A percentile compares a stretch with the other conserved stretches of the same genome.
phyloP scores from a whole-genome alignment of 2,113 vertebrate species.

The Centropristis striata region DNA sequence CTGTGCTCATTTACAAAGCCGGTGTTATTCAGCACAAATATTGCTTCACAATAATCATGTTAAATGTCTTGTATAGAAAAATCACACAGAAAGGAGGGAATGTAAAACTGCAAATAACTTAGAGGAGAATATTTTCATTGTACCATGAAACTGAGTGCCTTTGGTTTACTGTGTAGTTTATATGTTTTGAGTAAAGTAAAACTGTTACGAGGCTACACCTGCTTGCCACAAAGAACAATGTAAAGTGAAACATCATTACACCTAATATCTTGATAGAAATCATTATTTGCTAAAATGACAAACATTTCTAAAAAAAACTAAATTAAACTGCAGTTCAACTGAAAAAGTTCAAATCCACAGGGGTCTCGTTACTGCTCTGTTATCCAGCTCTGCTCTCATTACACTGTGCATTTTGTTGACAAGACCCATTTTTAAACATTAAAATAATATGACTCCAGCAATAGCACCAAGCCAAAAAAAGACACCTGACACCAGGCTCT shows the following conservation, averaged over 20 bases:
- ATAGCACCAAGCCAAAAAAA: slow-evolving; percentile 1
- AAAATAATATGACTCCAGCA: slow-evolving; percentile 27
- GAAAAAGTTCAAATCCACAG: background rate
- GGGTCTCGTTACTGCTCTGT: slow-evolving; percentile 10
- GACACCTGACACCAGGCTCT: slow-evolving; percentile 51
- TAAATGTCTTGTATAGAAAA: background rate
- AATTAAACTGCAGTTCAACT: background rate
- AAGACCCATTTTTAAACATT: slow-evolving; percentile 21
- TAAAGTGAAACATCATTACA: background rate
- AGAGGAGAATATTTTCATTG: background rate
- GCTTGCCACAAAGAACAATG: background rate
- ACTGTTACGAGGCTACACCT: background rate
- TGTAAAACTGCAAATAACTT: background rate
- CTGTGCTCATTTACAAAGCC: slow-evolving; percentile 1
- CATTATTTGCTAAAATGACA: background rate
- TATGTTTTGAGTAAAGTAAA: background rate
- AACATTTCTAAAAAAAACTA: background rate
- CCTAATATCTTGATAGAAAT: background rate
- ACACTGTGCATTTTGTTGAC: slow-evolving; percentile 35
- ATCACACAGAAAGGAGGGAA: background rate
- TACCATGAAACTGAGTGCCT: background rate
- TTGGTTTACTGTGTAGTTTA: background rate
- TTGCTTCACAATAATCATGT: background rate
- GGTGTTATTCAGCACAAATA: background rate
- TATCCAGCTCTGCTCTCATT: slow-evolving; percentile 18